phyloP scores from a whole-genome alignment of 2,113 vertebrate genomes.

The Paedocypris sp. region DNA sequence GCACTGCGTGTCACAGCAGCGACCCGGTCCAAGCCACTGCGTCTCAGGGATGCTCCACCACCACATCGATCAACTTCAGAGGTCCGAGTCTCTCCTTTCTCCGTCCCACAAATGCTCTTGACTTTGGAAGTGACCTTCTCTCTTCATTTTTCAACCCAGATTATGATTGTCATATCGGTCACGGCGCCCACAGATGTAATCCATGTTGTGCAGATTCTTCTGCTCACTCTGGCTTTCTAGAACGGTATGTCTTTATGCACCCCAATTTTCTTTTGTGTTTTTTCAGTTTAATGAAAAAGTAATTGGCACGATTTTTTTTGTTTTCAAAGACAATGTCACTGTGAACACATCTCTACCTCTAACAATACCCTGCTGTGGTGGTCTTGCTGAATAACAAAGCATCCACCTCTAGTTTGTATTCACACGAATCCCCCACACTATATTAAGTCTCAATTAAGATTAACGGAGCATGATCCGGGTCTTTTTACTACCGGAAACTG shows the following conservation, averaged over 20 bases:
- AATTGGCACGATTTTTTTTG: no score
- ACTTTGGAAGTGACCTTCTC: neutral
- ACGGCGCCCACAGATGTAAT: slow-evolving; percentile 82
- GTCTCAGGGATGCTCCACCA: slow-evolving; percentile 77
- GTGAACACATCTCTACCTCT: no score
- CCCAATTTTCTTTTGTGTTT: slow-evolving; percentile 30
- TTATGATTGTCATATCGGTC: slow-evolving; percentile 78
- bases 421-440: no score
- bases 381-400: no score
- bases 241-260: slow-evolving; percentile 51
- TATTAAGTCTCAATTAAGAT: no score
- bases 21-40: slow-evolving; percentile 90
- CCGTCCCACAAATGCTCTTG: neutral
- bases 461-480: no score
- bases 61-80: slow-evolving; percentile 86
- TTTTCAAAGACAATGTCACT: no score
- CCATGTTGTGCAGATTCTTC: slow-evolving; percentile 77
- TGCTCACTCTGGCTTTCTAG: slow-evolving; percentile 71
- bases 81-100: slow-evolving; percentile 49
- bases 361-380: no score
- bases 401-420: no score
- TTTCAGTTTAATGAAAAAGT: neutral
- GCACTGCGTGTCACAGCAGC: slow-evolving; percentile 85
- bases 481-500: no score
- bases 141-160: slow-evolving; percentile 56